Evolutionary conservation across 2,797 vertebrate species (phyloP).

Genomic region (Protosalanx chinensis): DNA sequence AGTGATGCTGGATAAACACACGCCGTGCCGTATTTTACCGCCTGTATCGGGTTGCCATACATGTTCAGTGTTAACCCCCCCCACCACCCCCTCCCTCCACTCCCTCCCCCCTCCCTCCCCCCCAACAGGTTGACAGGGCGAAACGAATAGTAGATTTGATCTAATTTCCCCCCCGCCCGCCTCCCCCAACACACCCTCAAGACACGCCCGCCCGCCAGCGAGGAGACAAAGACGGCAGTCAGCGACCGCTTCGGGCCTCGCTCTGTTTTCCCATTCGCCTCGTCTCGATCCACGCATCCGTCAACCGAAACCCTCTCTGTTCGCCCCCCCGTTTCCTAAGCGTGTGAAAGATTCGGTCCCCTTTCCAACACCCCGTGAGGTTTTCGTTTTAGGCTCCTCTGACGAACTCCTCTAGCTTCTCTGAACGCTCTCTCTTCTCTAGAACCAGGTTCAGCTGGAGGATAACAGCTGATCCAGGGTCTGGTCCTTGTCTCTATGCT

Average conservation of each 20-base stretch:
- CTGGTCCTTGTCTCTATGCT: conserved; percentile 61
- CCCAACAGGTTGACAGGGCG: conserved; percentile 26
- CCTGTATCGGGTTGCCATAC: conserved; percentile 15
- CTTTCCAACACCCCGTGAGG: not conserved
- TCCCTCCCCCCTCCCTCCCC: too few species aligned
- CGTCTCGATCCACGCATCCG: conserved; percentile 26
- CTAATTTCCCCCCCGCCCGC: conserved; percentile 12
- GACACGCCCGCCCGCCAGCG: not conserved
- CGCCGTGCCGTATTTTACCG: conserved; percentile 33
- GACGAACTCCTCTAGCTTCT: too few species aligned
- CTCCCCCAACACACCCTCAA: not conserved
- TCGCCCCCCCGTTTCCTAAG: not conserved
- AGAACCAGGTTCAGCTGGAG: conserved; percentile 13
- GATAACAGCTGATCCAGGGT: conserved; percentile 25
- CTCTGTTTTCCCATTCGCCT: conserved; percentile 30
- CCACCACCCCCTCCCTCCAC: not conserved
- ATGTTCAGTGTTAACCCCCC: conserved; percentile 23
- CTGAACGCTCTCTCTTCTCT: conserved; percentile 10
- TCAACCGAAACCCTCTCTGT: not conserved
- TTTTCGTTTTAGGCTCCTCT: not conserved
- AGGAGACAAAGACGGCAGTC: conserved; percentile 25
- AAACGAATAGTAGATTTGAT: conserved; percentile 14
- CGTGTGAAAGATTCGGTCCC: not conserved
- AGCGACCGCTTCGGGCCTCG: not conserved
- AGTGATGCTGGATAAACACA: conserved; percentile 56